Base-by-base conservation (phyloP, 2,113 vertebrate genomes). In the Charina bottae region DNA sequence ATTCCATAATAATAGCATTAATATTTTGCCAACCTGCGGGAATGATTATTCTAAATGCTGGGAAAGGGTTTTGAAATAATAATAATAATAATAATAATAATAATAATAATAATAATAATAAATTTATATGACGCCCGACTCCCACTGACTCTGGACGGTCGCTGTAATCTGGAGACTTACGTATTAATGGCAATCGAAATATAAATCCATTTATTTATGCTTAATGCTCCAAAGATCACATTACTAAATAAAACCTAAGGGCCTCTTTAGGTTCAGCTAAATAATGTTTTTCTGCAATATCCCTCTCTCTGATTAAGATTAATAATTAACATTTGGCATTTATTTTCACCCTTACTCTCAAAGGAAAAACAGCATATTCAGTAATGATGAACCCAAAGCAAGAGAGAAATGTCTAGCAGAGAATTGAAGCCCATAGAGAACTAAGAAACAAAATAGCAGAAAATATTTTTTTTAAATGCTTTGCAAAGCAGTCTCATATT, bases 231-330 rank as follows among this genome's bases (percentile, higher is more conserved):
- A 92, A 26, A 83, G 0, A 78, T 68, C 53, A 90, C 23, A 78
- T 83, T 83, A 68, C 11, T 46, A 93, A 91, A 58, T 28, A 83
- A 83, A 49, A 6, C 24, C 19, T 9, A 88, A 0, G 10, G 90
- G 85, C 90, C 9, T 93, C 87, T 19, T 90, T 95, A 33, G 7
- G 2, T 90, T 94, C 37, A 89, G 53, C 90, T 93, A 64, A 89
- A 72, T 58, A 93, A n/a, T 9, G 54, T 54, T 85, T 55, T 6
- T 64, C 37, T 91, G 28, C 90, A 92, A 2, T 89, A 26, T 1
- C 28, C 13, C 28, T 1, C 37, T 21, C 56, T 55, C 53, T 88
- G 78, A 37, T 6, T 33, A 93, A 88, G 33, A 93, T 53, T 92
- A 87, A 37, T 6, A 93, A 62, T 15, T 7, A 46, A 42, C 4